These are phyloP conservation scores for Xenops minutus DNA, from an alignment of 2,797 vertebrate species.

Conservation along the genomic window DNA sequence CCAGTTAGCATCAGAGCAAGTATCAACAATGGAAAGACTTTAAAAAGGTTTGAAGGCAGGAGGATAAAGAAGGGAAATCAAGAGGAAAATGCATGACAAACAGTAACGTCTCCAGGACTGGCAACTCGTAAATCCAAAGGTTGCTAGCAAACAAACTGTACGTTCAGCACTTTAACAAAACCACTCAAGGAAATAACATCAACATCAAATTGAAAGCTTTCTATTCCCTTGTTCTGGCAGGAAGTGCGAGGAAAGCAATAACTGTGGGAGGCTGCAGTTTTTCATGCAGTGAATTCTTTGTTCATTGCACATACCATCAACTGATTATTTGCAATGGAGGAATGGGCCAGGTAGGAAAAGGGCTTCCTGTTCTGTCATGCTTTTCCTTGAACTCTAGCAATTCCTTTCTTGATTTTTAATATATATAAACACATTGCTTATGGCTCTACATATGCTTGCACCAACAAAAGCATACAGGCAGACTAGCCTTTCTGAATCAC, in stretches of 20 bases:
- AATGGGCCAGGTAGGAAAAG: background rate
- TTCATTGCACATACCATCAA: constrained; percentile 8
- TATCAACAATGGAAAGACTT: constrained; percentile 22
- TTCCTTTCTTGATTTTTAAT: background rate
- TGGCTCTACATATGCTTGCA: background rate
- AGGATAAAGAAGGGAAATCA: constrained; percentile 42
- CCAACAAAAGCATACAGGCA: background rate
- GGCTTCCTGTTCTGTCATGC: background rate
- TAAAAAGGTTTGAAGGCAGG: constrained; percentile 50
- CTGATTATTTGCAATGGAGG: background rate
- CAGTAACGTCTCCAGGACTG: constrained; percentile 22
- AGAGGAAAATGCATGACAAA: constrained; percentile 62
- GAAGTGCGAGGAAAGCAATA: constrained; percentile 13
- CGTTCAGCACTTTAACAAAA: constrained; percentile 56
- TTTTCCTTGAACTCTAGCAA: background rate
- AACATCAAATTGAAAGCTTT: constrained; percentile 52
- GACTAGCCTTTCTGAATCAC: background rate
- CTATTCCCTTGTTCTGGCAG: constrained; percentile 44
- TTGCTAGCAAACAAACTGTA: constrained; percentile 48
- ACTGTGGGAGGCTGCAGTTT: constrained; percentile 29
- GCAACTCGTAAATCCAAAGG: constrained; percentile 62
- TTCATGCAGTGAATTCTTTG: constrained; percentile 29
- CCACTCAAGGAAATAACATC: constrained; percentile 55
- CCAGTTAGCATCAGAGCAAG: constrained; percentile 14
- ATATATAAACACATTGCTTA: background rate